Evolutionary conservation across 2,113 vertebrate genomes (phyloP).

Genomic region (Tylochromis polylepis): DNA sequence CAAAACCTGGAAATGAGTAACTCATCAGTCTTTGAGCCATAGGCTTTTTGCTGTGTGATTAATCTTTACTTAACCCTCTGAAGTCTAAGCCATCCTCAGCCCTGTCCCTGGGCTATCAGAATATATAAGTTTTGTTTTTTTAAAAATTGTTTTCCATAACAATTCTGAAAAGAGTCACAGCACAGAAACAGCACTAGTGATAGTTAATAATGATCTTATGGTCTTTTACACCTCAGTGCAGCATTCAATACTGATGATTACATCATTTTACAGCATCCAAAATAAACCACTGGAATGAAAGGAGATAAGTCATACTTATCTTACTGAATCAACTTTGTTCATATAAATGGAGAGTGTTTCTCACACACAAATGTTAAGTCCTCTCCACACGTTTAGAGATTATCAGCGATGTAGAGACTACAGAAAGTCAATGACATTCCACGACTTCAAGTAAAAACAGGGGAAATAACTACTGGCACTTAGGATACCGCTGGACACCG

Average conservation of each 20-base stretch:
- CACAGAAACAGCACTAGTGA: not conserved
- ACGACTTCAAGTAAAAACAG: not conserved
- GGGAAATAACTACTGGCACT: not conserved
- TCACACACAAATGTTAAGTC: not conserved
- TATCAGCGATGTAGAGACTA: not conserved
- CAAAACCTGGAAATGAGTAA: not conserved
- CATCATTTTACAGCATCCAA: not conserved
- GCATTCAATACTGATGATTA: not conserved
- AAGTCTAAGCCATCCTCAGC: not conserved
- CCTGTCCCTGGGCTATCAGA: not conserved
- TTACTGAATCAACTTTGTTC: not conserved
- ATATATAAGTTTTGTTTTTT: not conserved
- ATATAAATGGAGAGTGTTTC: not conserved
- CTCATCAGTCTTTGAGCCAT: not conserved
- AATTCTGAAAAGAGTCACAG: not conserved
- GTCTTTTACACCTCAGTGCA: not conserved
- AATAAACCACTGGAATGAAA: not conserved
- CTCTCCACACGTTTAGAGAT: not conserved
- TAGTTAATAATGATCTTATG: too few species aligned
- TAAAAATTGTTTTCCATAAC: not conserved
- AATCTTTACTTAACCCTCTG: not conserved
- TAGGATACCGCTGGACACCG: not conserved
- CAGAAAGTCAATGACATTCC: not conserved
- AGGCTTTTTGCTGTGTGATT: not conserved
- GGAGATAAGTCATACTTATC: not conserved